Evolutionary conservation across 2,797 vertebrate species (phyloP), one percentile per base, ranked within the genome.

Genomic region (Ispidina picta): DNA sequence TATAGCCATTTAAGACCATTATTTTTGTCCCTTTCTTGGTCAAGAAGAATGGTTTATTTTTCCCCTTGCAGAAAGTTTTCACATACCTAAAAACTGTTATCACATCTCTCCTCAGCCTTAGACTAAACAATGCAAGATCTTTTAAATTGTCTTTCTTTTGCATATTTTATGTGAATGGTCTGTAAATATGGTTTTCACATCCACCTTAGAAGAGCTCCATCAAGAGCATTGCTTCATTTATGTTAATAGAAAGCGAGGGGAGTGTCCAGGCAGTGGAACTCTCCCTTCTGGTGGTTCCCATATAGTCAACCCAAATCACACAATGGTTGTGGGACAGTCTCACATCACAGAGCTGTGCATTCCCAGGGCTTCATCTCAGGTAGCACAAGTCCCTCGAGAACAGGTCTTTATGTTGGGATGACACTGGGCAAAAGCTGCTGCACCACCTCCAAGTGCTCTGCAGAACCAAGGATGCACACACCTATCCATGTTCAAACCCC

Each of bases 51-150:
- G 43, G 26, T 78, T 89, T 85, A 75, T 64, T 54, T 80, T 58
- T 5, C 6, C 12, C 22, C 14, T 72, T 59, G 23, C 25, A 73
- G 63, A 28, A 77, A 65, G 35, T 56, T 75, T 92, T 70, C 60
- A 77, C 87, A 68, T 71, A 78, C 51, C n/a, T 91, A 58, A 89
- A 76, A 77, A 15, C n/a, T 54, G 64, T 87, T 95, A 91, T 65
- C 83, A 60, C 0, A 0, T 52, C 22, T 92, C 51, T 33, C 21
- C n/a, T 92, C 48, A 78, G 48, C 15, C 70, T 91, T 72, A 93
- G 88, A 89, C 82, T 89, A 92, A 95, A 94, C 91, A 92, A 63
- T 0, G 0, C 25, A 35, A 20, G 22, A 22, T 63, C 28, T 73
- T 83, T 79, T 90, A 39, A 70, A 76, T 76, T 3, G 0, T 72